These are phyloP conservation scores for Centropus bengalensis DNA, from an alignment of 2,113 vertebrate species.

Conservation along the genomic window DNA sequence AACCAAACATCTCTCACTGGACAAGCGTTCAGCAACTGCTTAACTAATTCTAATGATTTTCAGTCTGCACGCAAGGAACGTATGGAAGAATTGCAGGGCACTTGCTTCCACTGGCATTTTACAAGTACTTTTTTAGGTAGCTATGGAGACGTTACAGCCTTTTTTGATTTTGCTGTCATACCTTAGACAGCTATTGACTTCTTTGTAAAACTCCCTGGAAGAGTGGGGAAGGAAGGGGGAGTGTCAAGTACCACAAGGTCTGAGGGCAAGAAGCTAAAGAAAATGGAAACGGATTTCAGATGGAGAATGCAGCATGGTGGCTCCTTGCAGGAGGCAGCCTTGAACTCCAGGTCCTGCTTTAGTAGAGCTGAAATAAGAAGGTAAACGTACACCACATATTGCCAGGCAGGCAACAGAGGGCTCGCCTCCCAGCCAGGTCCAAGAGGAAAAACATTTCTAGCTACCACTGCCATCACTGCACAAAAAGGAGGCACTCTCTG, in stretches of 20 bases:
- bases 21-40: neutral
- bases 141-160: constrained; percentile 17
- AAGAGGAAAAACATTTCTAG: neutral
- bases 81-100: constrained; percentile 5
- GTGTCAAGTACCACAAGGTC: neutral
- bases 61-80: constrained; percentile 35
- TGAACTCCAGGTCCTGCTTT: neutral
- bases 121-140: constrained; percentile 38
- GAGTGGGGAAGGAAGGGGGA: neutral
- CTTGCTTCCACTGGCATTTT: neutral
- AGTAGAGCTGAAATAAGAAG: neutral
- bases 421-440: neutral
- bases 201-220: constrained; percentile 28
- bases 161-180: constrained; percentile 41
- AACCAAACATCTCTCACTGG: neutral
- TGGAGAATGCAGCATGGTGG: rapidly evolving
- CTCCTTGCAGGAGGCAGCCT: neutral
- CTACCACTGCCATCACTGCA: neutral
- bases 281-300: neutral
- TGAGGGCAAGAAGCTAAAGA: neutral
- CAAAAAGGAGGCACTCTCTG: neutral
- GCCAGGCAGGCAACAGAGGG: neutral
- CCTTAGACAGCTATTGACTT: constrained; percentile 21
- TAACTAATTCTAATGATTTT: constrained; percentile 48
- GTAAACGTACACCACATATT: neutral